A percentile compares a stretch with the other conserved stretches of the same genome.
Conservation (phyloP, 2,888 invertebrate species). For the Cheilosia soror region DNA sequence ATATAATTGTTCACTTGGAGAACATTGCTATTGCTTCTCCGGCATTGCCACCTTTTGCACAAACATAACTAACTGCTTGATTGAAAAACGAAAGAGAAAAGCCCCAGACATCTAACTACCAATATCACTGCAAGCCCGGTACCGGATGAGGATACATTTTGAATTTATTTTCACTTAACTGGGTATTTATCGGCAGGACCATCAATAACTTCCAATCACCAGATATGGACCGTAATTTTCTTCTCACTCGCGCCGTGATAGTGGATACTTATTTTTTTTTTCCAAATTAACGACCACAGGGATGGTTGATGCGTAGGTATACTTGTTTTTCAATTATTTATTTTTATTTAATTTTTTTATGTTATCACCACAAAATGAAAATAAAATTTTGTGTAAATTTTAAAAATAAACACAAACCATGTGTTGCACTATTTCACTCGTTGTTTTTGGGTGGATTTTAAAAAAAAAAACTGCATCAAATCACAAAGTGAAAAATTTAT, state of each 20-base stretch:
- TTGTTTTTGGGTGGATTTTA: constrained; percentile 4
- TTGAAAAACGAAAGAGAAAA: constrained; percentile 5
- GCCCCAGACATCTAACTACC: not conserved
- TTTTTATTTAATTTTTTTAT: constrained; percentile 9
- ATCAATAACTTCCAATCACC: constrained; percentile 44
- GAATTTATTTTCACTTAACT: not conserved
- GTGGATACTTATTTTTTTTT: not conserved
- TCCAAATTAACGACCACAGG: constrained; percentile 4
- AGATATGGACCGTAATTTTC: constrained; percentile 14
- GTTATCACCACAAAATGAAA: constrained; percentile 31
- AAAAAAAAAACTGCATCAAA: constrained; percentile 12
- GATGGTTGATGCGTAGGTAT: constrained; percentile 10
- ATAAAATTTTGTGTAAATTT: constrained; percentile 22
- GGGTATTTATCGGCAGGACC: constrained; percentile 23
- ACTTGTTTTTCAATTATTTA: not conserved
- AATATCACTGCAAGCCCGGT: constrained; percentile 15
- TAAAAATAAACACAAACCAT: constrained; percentile 1
- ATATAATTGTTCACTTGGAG: constrained; percentile 9
- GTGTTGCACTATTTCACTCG: constrained; percentile 2
- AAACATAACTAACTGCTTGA: constrained; percentile 23
- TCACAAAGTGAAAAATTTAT: constrained; percentile 49
- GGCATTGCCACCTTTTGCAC: constrained; percentile 13
- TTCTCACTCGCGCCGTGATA: not conserved
- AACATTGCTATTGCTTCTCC: constrained; percentile 19
- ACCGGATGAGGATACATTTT: constrained; percentile 17